Conservation (phyloP, 2,113 vertebrate genomes). For the Onychostoma macrolepis region DNA sequence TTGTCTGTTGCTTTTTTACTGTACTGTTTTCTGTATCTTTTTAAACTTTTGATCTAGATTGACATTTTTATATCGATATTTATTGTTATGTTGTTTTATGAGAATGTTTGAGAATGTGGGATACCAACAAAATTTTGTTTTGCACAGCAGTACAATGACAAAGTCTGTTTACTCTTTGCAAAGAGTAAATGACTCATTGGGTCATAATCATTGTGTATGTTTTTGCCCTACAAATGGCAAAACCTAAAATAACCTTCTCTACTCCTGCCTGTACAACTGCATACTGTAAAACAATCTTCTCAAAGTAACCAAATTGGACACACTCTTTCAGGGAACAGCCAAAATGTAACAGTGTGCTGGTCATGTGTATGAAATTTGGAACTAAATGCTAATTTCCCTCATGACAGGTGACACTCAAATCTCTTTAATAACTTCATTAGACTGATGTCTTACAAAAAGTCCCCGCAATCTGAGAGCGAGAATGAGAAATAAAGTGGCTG, state of each 20-base stretch:
- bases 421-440: constrained; percentile 19
- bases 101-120: background rate
- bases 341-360: background rate
- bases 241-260: constrained; percentile 22
- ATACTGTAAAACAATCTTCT: constrained; percentile 6
- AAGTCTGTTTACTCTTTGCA: background rate
- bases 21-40: background rate
- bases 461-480: background rate
- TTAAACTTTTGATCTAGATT: background rate
- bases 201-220: constrained; percentile 19
- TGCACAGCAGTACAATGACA: background rate
- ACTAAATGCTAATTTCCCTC: background rate
- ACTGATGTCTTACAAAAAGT: background rate
- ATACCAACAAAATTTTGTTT: background rate
- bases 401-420: constrained; percentile 21
- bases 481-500: background rate
- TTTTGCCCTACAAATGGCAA: background rate
- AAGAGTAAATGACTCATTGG: background rate
- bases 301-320: background rate
- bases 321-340: background rate
- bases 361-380: constrained; percentile 25
- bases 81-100: background rate
- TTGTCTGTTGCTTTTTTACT: background rate
- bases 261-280: background rate
- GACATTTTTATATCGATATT: background rate